Evolutionary conservation across 2,888 invertebrate genomes (phyloP), one percentile per base, ranked within the genome.

Genomic region (Nipponacmea schrenckii): DNA sequence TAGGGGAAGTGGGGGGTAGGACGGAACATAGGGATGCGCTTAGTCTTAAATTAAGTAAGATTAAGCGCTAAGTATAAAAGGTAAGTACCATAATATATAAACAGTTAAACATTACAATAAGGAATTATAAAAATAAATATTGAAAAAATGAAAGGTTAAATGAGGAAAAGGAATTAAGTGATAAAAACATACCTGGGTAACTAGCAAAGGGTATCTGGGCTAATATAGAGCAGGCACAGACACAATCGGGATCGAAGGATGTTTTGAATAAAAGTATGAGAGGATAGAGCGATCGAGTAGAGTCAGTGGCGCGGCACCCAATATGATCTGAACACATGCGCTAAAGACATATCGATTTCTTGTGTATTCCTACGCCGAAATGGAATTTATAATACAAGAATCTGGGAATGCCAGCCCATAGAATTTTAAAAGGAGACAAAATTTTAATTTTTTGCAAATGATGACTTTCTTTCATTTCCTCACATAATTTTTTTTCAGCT

Each of bases 101-200:
- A 14, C 31, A n/a, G 26, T 48, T 17, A 39, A 27, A 50, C 20
- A 56, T 48, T 27, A 20, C 48, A 31, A 27, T 24, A 20, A 50
- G 50, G 26, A 44, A 26, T 27, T 26, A 56, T 26, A 50, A n/a
- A 67, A 56, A 50, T 14, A 26, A 24, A 67, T 15, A 44, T 44
- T n/a, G 66, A 15, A 44, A 31, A 27, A 67, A n/a, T 56, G 27
- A 44, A 24, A 68, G 68, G 71, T 65, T 24, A 56, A 65, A 46
- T 26, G 65, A 62, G 56, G 56, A 65, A 39, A 56, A 56, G 80
- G 77, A 74, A 79, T 79, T 79, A 68, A 70, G 81, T 81, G 80
- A 79, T 80, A 76, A 75, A 74, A 80, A 82, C 82, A 81, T 82
- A 82, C 82, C 82, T 81, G 80, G 81, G 82, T 76, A 71, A 76